phyloP scores from a whole-genome alignment of 2,113 vertebrate genomes.

The Thermophis baileyi region DNA sequence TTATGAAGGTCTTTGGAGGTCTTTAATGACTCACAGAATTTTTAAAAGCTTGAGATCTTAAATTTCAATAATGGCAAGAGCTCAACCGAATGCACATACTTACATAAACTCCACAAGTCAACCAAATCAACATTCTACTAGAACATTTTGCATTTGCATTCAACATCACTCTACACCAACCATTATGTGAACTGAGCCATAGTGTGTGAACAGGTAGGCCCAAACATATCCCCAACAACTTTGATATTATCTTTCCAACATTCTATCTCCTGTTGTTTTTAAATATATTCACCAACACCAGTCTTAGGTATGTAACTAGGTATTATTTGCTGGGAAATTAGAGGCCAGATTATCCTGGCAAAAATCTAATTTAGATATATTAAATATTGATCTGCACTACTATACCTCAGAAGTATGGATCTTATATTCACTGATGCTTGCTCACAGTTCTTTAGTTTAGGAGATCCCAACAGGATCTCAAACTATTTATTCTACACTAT shows the following conservation, averaged over 20 bases:
- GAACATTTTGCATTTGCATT: not conserved
- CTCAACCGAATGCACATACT: not conserved
- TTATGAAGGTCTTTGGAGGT: not conserved
- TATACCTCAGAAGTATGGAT: not conserved
- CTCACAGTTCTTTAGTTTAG: not conserved
- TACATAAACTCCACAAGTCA: not conserved
- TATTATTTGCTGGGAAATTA: not conserved
- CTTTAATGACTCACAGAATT: not conserved
- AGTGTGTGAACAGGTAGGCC: not conserved
- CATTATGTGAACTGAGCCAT: not conserved
- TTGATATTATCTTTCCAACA: not conserved
- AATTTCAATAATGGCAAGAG: not conserved
- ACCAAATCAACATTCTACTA: not conserved
- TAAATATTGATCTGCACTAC: not conserved
- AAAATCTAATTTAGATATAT: not conserved
- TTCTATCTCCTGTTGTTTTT: not conserved
- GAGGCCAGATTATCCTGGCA: not conserved
- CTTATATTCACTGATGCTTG: not conserved
- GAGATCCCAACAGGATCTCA: not conserved
- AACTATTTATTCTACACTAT: not conserved
- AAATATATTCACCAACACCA: not conserved
- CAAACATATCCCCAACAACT: not conserved
- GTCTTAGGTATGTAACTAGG: fast-evolving
- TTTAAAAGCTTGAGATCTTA: not conserved
- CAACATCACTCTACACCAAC: not conserved